Evolutionary conservation across 2,888 invertebrate species (phyloP).

Genomic region (Hydrotaea cyrtoneurina): DNA sequence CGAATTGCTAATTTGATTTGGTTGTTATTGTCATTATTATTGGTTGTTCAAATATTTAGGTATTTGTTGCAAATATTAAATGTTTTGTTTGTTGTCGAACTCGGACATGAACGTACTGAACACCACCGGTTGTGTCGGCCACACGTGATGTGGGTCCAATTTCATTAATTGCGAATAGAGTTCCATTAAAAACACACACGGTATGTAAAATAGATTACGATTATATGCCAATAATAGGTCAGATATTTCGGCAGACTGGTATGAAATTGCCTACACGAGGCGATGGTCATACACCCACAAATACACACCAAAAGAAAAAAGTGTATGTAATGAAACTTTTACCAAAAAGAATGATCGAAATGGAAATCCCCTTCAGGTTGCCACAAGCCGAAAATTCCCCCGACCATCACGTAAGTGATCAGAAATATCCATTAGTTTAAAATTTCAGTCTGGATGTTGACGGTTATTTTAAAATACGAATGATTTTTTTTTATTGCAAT

Average conservation of each 20-base stretch:
- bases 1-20: not conserved
- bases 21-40: conserved; percentile 14
- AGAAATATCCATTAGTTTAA: too few relatives aligned
- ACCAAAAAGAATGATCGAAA: too few relatives aligned
- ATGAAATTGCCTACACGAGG: not conserved
- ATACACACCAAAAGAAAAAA: too few relatives aligned
- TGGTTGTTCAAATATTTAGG: conserved; percentile 38
- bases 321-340: too few relatives aligned
- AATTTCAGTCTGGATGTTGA: too few relatives aligned
- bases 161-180: not conserved
- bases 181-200: not conserved
- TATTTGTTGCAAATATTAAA: conserved; percentile 44
- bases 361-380: too few relatives aligned
- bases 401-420: too few relatives aligned
- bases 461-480: too few relatives aligned
- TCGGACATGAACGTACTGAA: not conserved
- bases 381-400: too few relatives aligned
- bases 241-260: not conserved
- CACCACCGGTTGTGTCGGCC: not conserved
- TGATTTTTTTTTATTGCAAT: too few relatives aligned
- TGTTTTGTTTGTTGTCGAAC: not conserved
- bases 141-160: not conserved
- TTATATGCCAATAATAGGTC: not conserved
- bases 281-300: not conserved
- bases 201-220: not conserved